phyloP scores from a whole-genome alignment of 2,888 invertebrate species.

The Ceratothoa steindachneri region DNA sequence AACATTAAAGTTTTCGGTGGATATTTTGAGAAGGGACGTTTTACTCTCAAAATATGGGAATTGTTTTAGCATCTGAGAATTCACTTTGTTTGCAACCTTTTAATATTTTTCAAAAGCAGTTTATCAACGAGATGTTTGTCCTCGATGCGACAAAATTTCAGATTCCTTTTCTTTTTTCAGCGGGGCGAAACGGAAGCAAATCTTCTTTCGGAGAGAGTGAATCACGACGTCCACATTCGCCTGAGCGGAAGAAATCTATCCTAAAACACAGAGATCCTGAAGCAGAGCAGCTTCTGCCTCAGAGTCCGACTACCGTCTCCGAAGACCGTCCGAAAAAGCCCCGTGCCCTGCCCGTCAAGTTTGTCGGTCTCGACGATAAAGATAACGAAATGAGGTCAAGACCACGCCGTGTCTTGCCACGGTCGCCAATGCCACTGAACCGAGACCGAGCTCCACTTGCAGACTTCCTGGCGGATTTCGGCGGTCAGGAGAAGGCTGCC shows the following conservation, averaged over 20 bases:
- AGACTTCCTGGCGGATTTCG: constrained; percentile 54
- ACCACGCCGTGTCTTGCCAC: constrained; percentile 47
- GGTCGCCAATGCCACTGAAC: constrained; percentile 52
- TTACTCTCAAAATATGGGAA: no score
- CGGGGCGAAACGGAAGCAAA: constrained; percentile 45
- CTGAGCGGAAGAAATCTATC: constrained; percentile 47
- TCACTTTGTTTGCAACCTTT: no score
- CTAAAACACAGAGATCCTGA: constrained; percentile 48
- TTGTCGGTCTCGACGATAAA: constrained; percentile 51
- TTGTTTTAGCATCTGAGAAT: no score
- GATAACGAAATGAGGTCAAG: constrained; percentile 49
- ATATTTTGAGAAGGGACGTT: no score
- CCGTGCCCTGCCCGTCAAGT: constrained; percentile 53
- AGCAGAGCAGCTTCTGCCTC: constrained; percentile 47
- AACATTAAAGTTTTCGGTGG: no score
- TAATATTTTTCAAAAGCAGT: no score
- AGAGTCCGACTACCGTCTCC: constrained; percentile 18
- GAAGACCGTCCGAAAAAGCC: constrained; percentile 48
- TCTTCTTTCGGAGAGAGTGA: constrained; percentile 43
- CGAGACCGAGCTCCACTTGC: constrained; percentile 51
- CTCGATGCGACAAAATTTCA: no score
- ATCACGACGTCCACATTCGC: constrained; percentile 38
- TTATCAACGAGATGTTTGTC: no score
- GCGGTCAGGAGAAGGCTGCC: constrained; percentile 52
- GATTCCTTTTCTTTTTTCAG: constrained; percentile 4